phyloP scores from a whole-genome alignment of 2,888 invertebrate species.

The Drosophila subsilvestris region DNA sequence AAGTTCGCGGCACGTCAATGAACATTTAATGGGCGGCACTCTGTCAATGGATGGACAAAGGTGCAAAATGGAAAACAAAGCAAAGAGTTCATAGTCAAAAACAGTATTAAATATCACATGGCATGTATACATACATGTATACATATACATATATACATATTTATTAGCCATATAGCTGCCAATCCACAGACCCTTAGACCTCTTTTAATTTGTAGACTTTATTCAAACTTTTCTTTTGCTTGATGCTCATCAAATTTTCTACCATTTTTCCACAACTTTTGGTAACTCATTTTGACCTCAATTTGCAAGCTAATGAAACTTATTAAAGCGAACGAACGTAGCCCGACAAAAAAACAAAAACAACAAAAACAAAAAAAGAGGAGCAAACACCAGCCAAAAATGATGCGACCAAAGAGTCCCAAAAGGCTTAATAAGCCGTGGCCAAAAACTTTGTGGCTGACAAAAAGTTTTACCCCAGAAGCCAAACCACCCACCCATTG shows the following conservation, averaged over 20 bases:
- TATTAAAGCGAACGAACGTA: slow-evolving; percentile 43
- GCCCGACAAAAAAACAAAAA: neutral
- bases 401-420: slow-evolving; percentile 8
- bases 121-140: too few species aligned
- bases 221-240: neutral
- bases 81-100: neutral
- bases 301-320: slow-evolving; percentile 64
- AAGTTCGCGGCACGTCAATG: neutral
- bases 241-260: neutral
- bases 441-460: slow-evolving; percentile 35
- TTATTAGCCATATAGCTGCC: too few species aligned
- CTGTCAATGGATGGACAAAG: neutral
- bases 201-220: neutral
- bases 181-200: neutral
- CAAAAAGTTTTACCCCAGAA: slow-evolving; percentile 19
- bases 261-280: slow-evolving; percentile 40
- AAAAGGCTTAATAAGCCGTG: slow-evolving; percentile 59
- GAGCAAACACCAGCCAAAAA: slow-evolving; percentile 6
- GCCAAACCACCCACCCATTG: slow-evolving; percentile 5
- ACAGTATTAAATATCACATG: too few species aligned
- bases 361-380: neutral
- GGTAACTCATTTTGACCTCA: slow-evolving; percentile 46
- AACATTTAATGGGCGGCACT: neutral
- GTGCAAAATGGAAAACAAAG: neutral
- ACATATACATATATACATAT: too few species aligned